These are phyloP conservation scores for Odontomyia ornata DNA, from an alignment of 2,888 invertebrate species.

Conservation along the genomic window DNA sequence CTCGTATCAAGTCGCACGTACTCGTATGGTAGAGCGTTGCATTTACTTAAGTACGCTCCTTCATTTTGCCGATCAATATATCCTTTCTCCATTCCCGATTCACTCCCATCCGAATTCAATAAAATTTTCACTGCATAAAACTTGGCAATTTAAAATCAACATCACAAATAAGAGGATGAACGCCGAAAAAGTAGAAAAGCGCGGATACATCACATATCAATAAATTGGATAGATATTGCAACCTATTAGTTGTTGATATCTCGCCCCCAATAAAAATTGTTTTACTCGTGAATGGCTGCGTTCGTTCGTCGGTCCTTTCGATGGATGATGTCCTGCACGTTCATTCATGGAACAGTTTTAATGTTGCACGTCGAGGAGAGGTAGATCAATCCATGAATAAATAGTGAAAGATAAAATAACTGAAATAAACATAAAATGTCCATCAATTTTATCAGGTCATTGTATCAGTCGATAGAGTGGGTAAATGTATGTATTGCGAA, in stretches of 20 bases:
- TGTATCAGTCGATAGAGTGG: not conserved
- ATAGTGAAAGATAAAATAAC: not conserved
- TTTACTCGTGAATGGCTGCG: too few relatives aligned
- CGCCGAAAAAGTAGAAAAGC: too few relatives aligned
- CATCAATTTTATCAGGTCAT: conserved; percentile 13
- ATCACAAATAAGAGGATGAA: not conserved
- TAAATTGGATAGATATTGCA: too few relatives aligned
- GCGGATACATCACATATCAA: too few relatives aligned
- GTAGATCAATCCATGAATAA: not conserved
- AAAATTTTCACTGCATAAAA: conserved; percentile 9
- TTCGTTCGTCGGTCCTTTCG: too few relatives aligned
- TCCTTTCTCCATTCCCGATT: not conserved
- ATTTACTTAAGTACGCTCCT: not conserved
- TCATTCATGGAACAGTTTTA: not conserved
- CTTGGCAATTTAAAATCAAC: not conserved
- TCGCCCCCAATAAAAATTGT: too few relatives aligned
- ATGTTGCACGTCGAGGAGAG: not conserved
- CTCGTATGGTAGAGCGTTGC: not conserved
- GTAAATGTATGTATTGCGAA: too few relatives aligned
- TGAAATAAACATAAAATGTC: not conserved
- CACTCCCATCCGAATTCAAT: not conserved
- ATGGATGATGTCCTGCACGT: not conserved
- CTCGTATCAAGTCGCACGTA: not conserved
- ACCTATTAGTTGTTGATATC: too few relatives aligned
- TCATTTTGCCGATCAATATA: not conserved